Percentiles rank a stretch among this genome's conserved stretches.
These are phyloP conservation scores for Diachasmimorpha longicaudata DNA, from an alignment of 1,140 invertebrate genomes.

Conservation along the genomic window DNA sequence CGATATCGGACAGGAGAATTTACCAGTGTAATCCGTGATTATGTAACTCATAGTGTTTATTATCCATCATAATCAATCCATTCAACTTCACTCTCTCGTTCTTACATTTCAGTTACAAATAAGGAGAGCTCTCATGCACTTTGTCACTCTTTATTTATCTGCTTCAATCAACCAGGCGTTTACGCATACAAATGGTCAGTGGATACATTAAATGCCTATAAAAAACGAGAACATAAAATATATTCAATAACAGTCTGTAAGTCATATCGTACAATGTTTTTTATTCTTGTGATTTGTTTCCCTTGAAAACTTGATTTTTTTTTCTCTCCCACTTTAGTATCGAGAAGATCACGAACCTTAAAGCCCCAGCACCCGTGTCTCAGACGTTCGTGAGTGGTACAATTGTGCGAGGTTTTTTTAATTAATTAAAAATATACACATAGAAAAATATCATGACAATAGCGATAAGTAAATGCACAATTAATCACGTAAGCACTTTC, in stretches of 20 bases:
- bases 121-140: background rate
- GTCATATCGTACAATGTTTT: slow-evolving; percentile 25
- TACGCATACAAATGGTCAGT: slow-evolving; percentile 37
- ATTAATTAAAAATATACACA: slow-evolving; percentile 25
- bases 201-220: slow-evolving; percentile 27
- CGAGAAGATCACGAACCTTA: slow-evolving; percentile 7
- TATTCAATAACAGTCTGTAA: slow-evolving; percentile 30
- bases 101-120: too few relatives aligned
- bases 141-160: background rate
- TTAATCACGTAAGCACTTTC: slow-evolving; percentile 29
- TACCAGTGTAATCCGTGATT: too few relatives aligned
- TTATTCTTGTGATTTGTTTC: slow-evolving; percentile 31
- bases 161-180: slow-evolving; percentile 28
- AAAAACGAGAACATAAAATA: slow-evolving; percentile 36
- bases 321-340: slow-evolving; percentile 22
- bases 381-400: background rate
- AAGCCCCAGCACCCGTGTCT: slow-evolving; percentile 7
- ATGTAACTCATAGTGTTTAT: too few relatives aligned
- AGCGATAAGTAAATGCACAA: slow-evolving; percentile 34
- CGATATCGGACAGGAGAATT: too few relatives aligned
- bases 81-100: too few relatives aligned
- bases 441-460: slow-evolving; percentile 34
- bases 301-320: slow-evolving; percentile 26
- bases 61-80: too few relatives aligned
- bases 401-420: slow-evolving; percentile 7